A percentile compares a stretch with the other conserved stretches of the same genome.
Evolutionary conservation across 1,140 invertebrate genomes (phyloP).

Genomic region (Apis laboriosa): DNA sequence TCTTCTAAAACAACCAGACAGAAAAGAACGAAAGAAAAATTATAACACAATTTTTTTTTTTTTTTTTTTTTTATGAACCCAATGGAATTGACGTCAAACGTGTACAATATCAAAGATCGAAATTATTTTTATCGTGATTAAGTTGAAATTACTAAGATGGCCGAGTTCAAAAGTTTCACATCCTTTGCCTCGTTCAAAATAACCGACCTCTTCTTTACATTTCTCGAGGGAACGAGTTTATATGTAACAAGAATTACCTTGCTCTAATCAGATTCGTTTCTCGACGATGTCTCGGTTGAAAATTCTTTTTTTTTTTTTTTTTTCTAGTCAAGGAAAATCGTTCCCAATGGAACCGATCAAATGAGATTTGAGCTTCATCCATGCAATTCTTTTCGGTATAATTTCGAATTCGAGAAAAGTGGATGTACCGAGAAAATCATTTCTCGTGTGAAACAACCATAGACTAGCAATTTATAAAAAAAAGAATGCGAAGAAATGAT

Average conservation of each 20-base stretch:
- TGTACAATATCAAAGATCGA: neutral
- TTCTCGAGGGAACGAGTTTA: conserved; percentile 28
- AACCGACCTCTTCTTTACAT: neutral
- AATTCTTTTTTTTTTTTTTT: conserved; percentile 45
- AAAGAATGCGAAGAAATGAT: neutral
- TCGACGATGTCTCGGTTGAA: neutral
- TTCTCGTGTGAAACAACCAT: neutral
- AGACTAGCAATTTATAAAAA: too few species aligned
- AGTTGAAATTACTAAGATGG: neutral
- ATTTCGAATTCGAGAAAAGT: neutral
- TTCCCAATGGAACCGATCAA: conserved; percentile 13
- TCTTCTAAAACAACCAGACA: neutral
- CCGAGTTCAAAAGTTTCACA: neutral
- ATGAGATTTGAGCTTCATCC: neutral
- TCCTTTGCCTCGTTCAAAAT: neutral
- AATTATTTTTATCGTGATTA: neutral
- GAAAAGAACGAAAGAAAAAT: too few species aligned
- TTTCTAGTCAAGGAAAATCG: conserved; percentile 41
- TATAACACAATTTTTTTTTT: too few species aligned
- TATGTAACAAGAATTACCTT: conserved; percentile 20
- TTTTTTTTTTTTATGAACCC: neutral
- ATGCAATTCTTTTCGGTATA: neutral
- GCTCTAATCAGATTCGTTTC: conserved; percentile 47
- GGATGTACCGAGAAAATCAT: neutral
- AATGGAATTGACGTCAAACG: too few species aligned